A percentile compares a stretch with the other conserved stretches of the same genome.
These are phyloP conservation scores for Cryptocephalus primarius DNA, from an alignment of 2,888 invertebrate species.

Conservation along the genomic window DNA sequence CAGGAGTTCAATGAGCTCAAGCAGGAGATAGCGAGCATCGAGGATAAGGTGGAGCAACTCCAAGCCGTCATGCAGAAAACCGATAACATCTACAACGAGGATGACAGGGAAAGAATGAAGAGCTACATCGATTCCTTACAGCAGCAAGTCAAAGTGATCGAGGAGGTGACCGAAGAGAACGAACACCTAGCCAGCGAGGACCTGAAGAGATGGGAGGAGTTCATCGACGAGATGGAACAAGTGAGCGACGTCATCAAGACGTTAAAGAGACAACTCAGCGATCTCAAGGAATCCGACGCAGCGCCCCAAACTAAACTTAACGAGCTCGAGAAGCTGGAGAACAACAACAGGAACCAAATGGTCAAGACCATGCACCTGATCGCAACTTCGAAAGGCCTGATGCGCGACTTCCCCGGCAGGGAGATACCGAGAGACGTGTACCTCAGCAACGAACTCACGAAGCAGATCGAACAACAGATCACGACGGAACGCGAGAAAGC, in stretches of 20 bases:
- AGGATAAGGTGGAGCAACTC: conserved; percentile 53
- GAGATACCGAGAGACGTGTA: conserved; percentile 59
- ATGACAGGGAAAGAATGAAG: conserved; percentile 38
- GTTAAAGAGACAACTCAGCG: conserved; percentile 44
- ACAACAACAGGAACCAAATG: conserved; percentile 50
- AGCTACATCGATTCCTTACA: conserved; percentile 49
- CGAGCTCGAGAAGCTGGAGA: conserved; percentile 60
- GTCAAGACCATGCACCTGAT: conserved; percentile 51
- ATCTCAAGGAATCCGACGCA: conserved; percentile 49
- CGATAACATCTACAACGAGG: conserved; percentile 38
- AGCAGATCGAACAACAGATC: conserved; percentile 58
- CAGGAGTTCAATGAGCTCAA: conserved; percentile 50
- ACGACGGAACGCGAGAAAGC: conserved; percentile 64
- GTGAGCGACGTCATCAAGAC: conserved; percentile 43
- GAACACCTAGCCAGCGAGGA: conserved; percentile 47
- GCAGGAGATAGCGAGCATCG: conserved; percentile 55
- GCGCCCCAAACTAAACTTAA: conserved; percentile 57
- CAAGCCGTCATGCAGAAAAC: conserved; percentile 45
- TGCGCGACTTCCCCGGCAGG: conserved; percentile 58
- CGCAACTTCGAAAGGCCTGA: conserved; percentile 48
- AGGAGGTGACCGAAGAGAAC: conserved; percentile 52
- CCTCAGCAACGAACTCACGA: conserved; percentile 53
- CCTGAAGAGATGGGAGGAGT: conserved; percentile 60
- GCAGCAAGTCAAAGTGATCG: conserved; percentile 59
- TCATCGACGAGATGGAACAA: conserved; percentile 51